Evolutionary conservation across 2,113 vertebrate species (phyloP).

Genomic region (Ancistrus triradiatus): DNA sequence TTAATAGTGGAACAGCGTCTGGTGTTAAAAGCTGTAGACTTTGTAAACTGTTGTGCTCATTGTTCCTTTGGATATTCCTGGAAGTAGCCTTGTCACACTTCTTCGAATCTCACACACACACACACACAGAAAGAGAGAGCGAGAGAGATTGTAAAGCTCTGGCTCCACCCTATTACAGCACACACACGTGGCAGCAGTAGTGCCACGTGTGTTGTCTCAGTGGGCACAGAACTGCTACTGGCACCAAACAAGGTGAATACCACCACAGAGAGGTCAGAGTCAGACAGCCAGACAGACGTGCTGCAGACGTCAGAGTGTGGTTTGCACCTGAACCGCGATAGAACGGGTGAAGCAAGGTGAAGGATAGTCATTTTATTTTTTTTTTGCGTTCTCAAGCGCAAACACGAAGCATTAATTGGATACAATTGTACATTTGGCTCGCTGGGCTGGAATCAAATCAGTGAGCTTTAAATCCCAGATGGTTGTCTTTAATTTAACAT

Average conservation of each 20-base stretch:
- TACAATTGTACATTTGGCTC: not conserved
- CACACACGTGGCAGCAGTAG: slow-evolving; percentile 29
- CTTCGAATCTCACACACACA: no score
- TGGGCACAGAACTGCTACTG: slow-evolving; percentile 9
- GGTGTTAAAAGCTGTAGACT: no score
- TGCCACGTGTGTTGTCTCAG: slow-evolving; percentile 40
- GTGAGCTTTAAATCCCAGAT: not conserved
- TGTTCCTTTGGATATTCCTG: no score
- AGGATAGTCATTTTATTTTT: not conserved
- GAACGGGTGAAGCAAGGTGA: slow-evolving; percentile 7
- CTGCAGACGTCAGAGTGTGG: slow-evolving; percentile 11
- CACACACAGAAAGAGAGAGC: slow-evolving; percentile 6
- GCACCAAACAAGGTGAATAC: slow-evolving; percentile 3
- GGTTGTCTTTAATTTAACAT: slow-evolving; percentile 2
- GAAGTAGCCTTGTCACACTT: no score
- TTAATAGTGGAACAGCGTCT: no score
- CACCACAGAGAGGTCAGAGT: slow-evolving; percentile 23
- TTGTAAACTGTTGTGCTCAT: no score
- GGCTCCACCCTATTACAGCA: slow-evolving; percentile 16
- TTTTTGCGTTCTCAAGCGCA: not conserved
- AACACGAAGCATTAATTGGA: not conserved
- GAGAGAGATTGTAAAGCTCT: slow-evolving; percentile 27
- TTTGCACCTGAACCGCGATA: slow-evolving; percentile 5
- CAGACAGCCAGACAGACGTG: slow-evolving; percentile 19
- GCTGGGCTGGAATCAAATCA: slow-evolving; percentile 6